Evolutionary conservation across 2,888 invertebrate genomes (phyloP).

Genomic region (Axea sp.): DNA sequence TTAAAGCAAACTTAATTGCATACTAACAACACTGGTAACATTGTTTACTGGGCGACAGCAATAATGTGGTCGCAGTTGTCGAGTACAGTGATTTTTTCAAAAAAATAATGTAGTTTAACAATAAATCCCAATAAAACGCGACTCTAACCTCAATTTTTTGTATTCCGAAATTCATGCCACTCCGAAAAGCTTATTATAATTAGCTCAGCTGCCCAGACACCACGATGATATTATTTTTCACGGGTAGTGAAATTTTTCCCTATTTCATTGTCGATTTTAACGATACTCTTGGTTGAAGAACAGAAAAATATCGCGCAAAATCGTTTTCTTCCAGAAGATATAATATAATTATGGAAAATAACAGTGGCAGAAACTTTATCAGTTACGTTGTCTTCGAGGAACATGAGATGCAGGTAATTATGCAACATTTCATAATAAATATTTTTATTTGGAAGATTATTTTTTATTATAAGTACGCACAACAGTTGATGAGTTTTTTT

Average conservation of each 20-base stretch:
- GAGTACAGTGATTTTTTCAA: conserved; percentile 1
- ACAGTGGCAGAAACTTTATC: conserved; percentile 78
- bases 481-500: too few species aligned
- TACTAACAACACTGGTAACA: conserved; percentile 26
- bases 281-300: conserved; percentile 1
- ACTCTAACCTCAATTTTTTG: conserved; percentile 14
- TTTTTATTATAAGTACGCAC: too few species aligned
- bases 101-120: conserved; percentile 28
- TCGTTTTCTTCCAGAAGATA: background rate
- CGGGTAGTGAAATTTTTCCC: conserved; percentile 6
- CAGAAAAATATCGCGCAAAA: background rate
- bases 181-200: conserved; percentile 2
- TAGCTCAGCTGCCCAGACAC: background rate
- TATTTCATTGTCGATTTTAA: conserved; percentile 8
- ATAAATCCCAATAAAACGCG: conserved; percentile 1
- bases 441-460: too few species aligned
- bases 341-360: conserved; percentile 72
- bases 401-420: conserved; percentile 79
- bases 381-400: conserved; percentile 79
- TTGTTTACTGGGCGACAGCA: conserved; percentile 27
- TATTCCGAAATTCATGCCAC: conserved; percentile 7
- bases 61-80: conserved; percentile 31
- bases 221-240: conserved; percentile 26
- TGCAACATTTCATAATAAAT: too few species aligned
- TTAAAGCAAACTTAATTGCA: background rate